phyloP scores from a whole-genome alignment of 2,797 vertebrate genomes.

The Crocidura indochinensis region DNA sequence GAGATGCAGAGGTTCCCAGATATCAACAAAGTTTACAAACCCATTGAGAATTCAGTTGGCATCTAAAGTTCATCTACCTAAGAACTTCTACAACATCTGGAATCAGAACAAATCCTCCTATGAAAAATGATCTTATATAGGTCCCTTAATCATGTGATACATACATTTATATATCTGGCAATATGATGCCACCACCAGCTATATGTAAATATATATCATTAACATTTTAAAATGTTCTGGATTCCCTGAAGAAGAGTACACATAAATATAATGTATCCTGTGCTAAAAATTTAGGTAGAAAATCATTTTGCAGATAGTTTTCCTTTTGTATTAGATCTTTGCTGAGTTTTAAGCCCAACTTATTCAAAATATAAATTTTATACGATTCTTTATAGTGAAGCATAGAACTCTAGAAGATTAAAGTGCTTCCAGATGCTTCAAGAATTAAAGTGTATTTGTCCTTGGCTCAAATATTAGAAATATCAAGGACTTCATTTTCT shows the following conservation, averaged over 20 bases:
- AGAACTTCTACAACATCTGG: constrained; percentile 11
- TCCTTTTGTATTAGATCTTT: constrained; percentile 13
- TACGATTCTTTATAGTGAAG: too few species aligned
- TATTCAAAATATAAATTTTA: constrained; percentile 15
- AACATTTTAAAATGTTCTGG: neutral
- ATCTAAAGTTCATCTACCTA: constrained; percentile 31
- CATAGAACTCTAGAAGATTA: neutral
- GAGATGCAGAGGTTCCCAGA: neutral
- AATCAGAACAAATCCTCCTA: neutral
- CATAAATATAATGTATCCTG: neutral
- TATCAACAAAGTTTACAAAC: constrained; percentile 42
- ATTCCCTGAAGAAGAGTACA: neutral
- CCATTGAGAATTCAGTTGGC: neutral
- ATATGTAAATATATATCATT: neutral
- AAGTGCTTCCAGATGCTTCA: neutral
- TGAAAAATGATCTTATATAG: neutral
- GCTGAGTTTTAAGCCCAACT: neutral
- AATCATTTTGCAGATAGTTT: neutral
- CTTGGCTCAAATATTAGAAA: neutral
- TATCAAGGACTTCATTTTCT: neutral
- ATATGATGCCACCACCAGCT: neutral
- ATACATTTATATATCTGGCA: constrained; percentile 18
- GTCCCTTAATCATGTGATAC: neutral
- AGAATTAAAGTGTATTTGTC: neutral
- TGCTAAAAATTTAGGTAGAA: neutral